Conservation (phyloP, 2,888 invertebrate species). For the Polylopha cassiicola region DNA sequence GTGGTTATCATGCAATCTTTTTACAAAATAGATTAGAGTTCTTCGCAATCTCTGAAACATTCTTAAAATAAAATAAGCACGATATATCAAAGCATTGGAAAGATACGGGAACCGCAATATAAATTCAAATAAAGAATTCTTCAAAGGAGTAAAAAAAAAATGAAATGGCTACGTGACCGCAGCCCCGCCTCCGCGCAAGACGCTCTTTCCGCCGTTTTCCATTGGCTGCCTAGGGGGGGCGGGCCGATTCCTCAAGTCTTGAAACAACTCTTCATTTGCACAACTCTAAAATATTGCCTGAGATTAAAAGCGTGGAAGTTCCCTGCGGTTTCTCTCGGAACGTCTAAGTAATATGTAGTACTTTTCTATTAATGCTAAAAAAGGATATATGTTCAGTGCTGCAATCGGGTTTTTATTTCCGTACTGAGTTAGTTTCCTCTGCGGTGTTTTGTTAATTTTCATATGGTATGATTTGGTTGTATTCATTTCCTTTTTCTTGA, state of each 20-base stretch:
- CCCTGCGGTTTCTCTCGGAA: conserved; percentile 62
- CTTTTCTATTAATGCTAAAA: too few relatives aligned
- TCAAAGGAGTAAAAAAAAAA: conserved; percentile 70
- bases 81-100: conserved; percentile 32
- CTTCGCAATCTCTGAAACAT: neutral
- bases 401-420: too few relatives aligned
- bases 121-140: conserved; percentile 66
- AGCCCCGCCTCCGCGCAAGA: conserved; percentile 72
- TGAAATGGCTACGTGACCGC: conserved; percentile 71
- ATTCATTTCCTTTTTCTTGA: too few relatives aligned
- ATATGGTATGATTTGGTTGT: too few relatives aligned
- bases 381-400: too few relatives aligned
- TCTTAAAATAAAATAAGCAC: neutral
- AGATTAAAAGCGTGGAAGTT: conserved; percentile 69
- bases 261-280: conserved; percentile 75
- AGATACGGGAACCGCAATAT: conserved; percentile 51
- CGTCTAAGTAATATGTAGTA: conserved; percentile 42
- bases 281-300: conserved; percentile 69
- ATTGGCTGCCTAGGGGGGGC: conserved; percentile 68
- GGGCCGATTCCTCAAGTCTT: conserved; percentile 65
- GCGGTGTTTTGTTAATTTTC: too few relatives aligned
- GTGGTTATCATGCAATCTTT: too few relatives aligned
- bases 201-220: conserved; percentile 71
- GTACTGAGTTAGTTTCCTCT: too few relatives aligned
- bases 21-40: too few relatives aligned